Conservation (phyloP, 2,797 vertebrate genomes). For the Potorous gilbertii region DNA sequence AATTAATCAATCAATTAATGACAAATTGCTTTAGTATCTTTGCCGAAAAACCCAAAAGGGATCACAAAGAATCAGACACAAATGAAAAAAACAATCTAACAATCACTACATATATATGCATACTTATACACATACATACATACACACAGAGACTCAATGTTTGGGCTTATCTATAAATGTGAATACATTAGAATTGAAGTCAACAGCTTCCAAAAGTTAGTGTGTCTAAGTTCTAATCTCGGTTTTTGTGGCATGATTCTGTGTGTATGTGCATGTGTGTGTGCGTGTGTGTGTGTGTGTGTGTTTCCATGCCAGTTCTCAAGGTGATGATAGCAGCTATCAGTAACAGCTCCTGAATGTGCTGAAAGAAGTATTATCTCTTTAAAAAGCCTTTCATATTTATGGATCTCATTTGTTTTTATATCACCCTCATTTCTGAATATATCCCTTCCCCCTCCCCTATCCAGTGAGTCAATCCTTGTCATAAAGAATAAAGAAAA, state of each 20-base stretch:
- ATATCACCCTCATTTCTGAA: not conserved
- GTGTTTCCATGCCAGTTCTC: not conserved
- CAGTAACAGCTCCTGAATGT: conserved; percentile 35
- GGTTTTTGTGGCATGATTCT: not conserved
- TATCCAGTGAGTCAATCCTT: conserved; percentile 7
- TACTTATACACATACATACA: not conserved
- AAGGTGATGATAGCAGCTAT: not conserved
- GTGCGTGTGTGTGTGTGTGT: not conserved
- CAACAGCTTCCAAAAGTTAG: not conserved
- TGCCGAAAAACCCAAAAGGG: too few relatives aligned
- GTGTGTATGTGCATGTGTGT: not conserved
- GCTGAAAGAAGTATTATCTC: not conserved
- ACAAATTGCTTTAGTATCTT: too few relatives aligned
- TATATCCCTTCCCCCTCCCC: not conserved
- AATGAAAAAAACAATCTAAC: not conserved
- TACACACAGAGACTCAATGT: conserved; percentile 11
- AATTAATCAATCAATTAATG: too few relatives aligned
- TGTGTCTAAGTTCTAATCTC: conserved; percentile 22
- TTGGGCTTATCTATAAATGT: conserved; percentile 39
- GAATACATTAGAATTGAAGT: not conserved
- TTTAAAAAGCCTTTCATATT: not conserved
- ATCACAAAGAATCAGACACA: not conserved
- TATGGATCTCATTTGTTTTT: not conserved
- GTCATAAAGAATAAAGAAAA: not conserved
- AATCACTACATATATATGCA: not conserved